Evolutionary conservation across 1,140 invertebrate genomes (phyloP), one percentile per base, ranked within the genome.

Genomic region (Scylla paramamosain): DNA sequence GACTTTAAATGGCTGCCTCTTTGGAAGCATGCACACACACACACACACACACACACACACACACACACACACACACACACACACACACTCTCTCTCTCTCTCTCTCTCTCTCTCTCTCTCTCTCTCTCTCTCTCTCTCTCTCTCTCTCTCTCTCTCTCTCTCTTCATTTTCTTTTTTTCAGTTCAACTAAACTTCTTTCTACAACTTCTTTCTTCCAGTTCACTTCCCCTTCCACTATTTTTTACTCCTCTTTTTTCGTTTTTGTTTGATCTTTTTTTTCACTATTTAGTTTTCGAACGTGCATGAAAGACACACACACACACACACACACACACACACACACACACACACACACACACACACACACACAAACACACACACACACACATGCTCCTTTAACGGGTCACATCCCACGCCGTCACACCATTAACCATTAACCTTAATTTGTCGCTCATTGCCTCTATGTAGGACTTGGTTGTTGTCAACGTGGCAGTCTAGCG

Each of bases 81-180:
- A 14, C 83, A 14, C 83, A 14, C 83, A 14, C 83, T 86, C 83
- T 86, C 83, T 86, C 83, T 86, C 83, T 86, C 83, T 86, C 83
- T 86, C 83, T 86, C 83, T 86, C 83, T 86, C 83, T 86, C 83
- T 86, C 83, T 86, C 83, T 86, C 83, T 86, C 83, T 86, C 83
- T 86, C 83, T 86, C 83, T 88, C 86, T 88, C 86, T 31, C 31
- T 7, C 25, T 32, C 25, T 32, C 25, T 32, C 25, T 88, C 31
- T 32, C n/a, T 88, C 86, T 29, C 31, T 88, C n/a, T 88, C 86
- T 31, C 31, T 88, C 86, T 88, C 86, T 88, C 86, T 88, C 86
- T 88, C 86, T 88, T 88, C 86, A 32, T 29, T 88, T 29, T 88
- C 86, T 88, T 29, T 88, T 28, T 16, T 29, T 20, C n/a, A 32